Evolutionary conservation across 2,888 invertebrate genomes (phyloP).

Genomic region (Thumatha senex): DNA sequence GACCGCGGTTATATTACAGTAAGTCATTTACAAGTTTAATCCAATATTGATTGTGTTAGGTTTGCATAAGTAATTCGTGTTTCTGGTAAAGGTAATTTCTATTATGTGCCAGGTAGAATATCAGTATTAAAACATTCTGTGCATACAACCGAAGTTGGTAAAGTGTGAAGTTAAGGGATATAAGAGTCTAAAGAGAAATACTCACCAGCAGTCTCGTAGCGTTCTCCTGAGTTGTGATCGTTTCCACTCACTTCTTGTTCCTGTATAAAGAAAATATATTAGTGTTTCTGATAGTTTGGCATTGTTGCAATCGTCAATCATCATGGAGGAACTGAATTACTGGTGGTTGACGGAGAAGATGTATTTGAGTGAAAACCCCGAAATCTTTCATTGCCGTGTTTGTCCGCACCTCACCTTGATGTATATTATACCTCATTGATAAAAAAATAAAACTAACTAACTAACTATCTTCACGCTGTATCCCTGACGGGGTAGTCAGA

Average conservation of each 20-base stretch:
- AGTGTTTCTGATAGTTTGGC: too few species aligned
- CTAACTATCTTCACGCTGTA: too few species aligned
- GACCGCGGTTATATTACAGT: not conserved
- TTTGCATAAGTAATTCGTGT: slow-evolving; percentile 8
- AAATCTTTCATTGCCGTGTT: too few species aligned
- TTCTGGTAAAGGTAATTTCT: slow-evolving; percentile 15
- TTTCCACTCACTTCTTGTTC: slow-evolving; percentile 61
- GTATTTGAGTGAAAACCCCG: too few species aligned
- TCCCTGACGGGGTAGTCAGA: too few species aligned
- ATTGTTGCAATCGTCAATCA: too few species aligned
- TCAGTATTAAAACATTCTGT: slow-evolving; percentile 33
- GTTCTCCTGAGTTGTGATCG: slow-evolving; percentile 54
- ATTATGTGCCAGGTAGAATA: slow-evolving; percentile 37
- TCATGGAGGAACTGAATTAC: too few species aligned
- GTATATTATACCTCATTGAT: too few species aligned
- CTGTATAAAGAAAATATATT: slow-evolving; percentile 34
- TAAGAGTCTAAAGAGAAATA: slow-evolving; percentile 4
- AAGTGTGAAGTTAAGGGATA: slow-evolving; percentile 21
- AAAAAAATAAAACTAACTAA: too few species aligned
- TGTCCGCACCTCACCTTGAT: too few species aligned
- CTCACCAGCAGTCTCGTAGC: slow-evolving; percentile 65
- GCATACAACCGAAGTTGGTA: slow-evolving; percentile 30
- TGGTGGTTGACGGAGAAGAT: too few species aligned
- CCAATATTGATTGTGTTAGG: slow-evolving; percentile 35
- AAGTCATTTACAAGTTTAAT: slow-evolving; percentile 11